Evolutionary conservation across 2,888 invertebrate species (phyloP).

Genomic region (Pandemis cinnamomeana): DNA sequence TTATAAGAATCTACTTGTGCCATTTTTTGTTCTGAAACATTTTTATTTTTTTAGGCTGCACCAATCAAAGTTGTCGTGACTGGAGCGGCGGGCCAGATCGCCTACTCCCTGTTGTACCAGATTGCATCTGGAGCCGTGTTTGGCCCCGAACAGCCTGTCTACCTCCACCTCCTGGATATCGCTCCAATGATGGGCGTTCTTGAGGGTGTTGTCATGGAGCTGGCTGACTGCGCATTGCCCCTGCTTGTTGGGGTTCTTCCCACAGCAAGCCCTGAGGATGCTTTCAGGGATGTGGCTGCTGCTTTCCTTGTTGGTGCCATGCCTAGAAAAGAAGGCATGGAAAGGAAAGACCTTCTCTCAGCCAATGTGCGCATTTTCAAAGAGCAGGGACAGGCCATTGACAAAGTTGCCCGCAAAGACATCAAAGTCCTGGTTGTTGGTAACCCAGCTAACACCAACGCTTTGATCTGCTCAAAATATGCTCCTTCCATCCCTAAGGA

Average conservation of each 20-base stretch:
- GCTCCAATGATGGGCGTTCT: conserved; percentile 98
- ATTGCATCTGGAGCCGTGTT: conserved; percentile 98
- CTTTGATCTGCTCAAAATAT: conserved; percentile 96
- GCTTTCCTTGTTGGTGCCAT: conserved; percentile 99
- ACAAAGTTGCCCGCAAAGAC: conserved; percentile 94
- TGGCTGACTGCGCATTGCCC: conserved; percentile 97
- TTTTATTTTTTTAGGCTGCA: conserved; percentile 85
- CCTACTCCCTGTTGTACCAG: conserved; percentile 97
- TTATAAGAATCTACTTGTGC: conserved; percentile 15
- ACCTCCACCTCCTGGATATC: conserved; percentile 96
- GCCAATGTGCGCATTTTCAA: conserved; percentile 99
- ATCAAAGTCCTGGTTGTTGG: conserved; percentile 99
- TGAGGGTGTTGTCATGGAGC: conserved; percentile 99
- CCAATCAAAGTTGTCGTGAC: conserved; percentile 98
- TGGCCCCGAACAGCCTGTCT: conserved; percentile 93
- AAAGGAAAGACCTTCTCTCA: conserved; percentile 97
- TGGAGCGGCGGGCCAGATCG: conserved; percentile 99
- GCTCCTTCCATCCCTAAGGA: conserved; percentile 97
- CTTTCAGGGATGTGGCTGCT: conserved; percentile 98
- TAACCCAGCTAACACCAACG: conserved; percentile 99
- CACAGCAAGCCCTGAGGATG: conserved; percentile 94
- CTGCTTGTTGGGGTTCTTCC: conserved; percentile 93
- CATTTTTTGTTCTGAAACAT: conserved; percentile 14
- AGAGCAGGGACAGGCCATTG: conserved; percentile 97
- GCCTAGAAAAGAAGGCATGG: conserved; percentile 99